phyloP scores from a whole-genome alignment of 2,113 vertebrate species.

The Puffinus mauretanicus region DNA sequence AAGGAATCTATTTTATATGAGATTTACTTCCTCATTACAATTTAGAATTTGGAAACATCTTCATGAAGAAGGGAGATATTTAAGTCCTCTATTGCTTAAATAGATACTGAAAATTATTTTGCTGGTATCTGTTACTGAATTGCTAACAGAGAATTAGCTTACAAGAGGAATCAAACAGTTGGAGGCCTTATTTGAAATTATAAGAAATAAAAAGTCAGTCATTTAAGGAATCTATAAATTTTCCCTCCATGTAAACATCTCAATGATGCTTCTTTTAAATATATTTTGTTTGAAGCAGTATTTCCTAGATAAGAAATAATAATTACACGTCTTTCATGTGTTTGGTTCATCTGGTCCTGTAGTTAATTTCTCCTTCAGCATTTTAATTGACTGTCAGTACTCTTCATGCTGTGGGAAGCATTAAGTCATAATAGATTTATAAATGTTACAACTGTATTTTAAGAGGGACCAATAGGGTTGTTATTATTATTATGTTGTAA shows the following conservation, averaged over 20 bases:
- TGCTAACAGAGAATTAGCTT: background rate
- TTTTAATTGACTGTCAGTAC: background rate
- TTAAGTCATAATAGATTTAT: background rate
- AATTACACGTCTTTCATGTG: background rate
- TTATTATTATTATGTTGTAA: background rate
- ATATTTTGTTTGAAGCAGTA: background rate
- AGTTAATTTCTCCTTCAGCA: constrained; percentile 1
- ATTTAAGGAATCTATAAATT: background rate
- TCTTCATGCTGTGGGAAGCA: background rate
- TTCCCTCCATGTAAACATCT: background rate
- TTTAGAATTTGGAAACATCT: background rate
- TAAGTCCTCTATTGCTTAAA: background rate
- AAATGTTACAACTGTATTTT: background rate
- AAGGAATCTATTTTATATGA: background rate
- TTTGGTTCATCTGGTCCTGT: background rate
- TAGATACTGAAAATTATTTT: background rate
- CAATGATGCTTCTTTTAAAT: background rate
- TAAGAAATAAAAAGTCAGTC: background rate
- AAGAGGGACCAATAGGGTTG: background rate
- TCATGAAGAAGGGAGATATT: background rate
- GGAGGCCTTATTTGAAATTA: background rate
- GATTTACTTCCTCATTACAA: background rate
- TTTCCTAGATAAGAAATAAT: constrained; percentile 6
- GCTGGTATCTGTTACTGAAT: background rate
- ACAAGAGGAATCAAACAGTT: background rate